Percentiles rank a stretch among this genome's conserved stretches.
Evolutionary conservation across 2,797 vertebrate genomes (phyloP).

Genomic region (Dicrostonyx torquatus): DNA sequence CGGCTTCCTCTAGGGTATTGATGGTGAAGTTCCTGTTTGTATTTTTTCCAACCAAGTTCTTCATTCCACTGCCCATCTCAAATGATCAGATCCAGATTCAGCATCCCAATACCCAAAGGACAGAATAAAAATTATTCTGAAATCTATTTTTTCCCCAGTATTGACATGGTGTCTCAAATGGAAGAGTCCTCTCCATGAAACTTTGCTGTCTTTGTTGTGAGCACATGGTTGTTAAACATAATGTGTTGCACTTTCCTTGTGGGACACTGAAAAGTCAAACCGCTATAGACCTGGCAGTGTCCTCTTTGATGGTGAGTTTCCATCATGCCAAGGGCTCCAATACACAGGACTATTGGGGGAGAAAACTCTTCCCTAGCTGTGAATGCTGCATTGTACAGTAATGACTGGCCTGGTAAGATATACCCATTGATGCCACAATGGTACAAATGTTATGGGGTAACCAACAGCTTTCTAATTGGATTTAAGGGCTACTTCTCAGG

Average conservation of each 20-base stretch:
- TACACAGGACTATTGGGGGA: no score
- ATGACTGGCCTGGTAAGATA: not conserved
- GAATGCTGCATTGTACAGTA: not conserved
- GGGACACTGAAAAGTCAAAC: not conserved
- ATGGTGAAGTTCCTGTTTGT: not conserved
- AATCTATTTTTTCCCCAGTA: not conserved
- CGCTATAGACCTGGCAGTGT: not conserved
- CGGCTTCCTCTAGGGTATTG: not conserved
- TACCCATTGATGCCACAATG: not conserved
- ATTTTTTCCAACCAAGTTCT: not conserved
- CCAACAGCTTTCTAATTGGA: not conserved
- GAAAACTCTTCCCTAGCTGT: not conserved
- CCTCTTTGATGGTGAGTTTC: not conserved
- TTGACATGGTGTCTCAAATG: not conserved
- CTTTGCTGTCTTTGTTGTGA: not conserved
- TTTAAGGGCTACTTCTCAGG: not conserved
- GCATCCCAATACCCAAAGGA: not conserved
- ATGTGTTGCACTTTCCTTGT: not conserved
- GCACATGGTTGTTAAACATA: not conserved
- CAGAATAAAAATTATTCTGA: not conserved
- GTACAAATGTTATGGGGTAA: not conserved
- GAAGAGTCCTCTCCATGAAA: not conserved
- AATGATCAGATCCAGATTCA: fast-evolving
- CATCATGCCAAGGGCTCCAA: not conserved
- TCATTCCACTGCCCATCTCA: fast-evolving